These are phyloP conservation scores for Athalia rosae DNA, from an alignment of 2,888 invertebrate species.

Conservation along the genomic window DNA sequence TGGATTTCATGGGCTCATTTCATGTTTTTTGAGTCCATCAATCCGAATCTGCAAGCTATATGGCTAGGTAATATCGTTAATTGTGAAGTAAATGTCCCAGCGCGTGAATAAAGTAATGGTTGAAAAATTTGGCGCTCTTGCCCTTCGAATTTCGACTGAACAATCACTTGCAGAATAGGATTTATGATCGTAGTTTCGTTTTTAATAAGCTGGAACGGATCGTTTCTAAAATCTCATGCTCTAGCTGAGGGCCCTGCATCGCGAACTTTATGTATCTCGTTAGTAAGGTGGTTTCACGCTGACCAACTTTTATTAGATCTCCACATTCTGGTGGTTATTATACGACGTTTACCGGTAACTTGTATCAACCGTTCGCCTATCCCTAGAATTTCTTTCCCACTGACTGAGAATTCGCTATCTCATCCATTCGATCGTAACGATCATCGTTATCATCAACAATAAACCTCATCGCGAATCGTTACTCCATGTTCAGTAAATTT, in stretches of 20 bases:
- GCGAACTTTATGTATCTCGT: constrained; percentile 50
- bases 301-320: constrained; percentile 69
- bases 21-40: no score
- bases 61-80: no score
- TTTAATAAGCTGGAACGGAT: constrained; percentile 66
- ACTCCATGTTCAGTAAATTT: neutral
- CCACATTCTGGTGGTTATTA: constrained; percentile 39
- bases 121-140: no score
- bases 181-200: constrained; percentile 67
- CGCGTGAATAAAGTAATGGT: no score
- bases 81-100: no score
- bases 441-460: no score
- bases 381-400: no score
- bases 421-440: neutral
- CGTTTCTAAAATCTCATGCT: constrained; percentile 45
- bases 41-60: no score
- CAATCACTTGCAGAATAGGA: constrained; percentile 18
- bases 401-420: neutral
- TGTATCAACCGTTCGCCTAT: constrained; percentile 32
- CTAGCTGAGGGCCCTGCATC: constrained; percentile 29
- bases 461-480: neutral
- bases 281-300: constrained; percentile 56
- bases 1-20: no score
- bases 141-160: no score
- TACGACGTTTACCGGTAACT: constrained; percentile 3